These are phyloP conservation scores for Acanthurus tractus DNA, from an alignment of 2,797 vertebrate genomes.

Conservation along the genomic window DNA sequence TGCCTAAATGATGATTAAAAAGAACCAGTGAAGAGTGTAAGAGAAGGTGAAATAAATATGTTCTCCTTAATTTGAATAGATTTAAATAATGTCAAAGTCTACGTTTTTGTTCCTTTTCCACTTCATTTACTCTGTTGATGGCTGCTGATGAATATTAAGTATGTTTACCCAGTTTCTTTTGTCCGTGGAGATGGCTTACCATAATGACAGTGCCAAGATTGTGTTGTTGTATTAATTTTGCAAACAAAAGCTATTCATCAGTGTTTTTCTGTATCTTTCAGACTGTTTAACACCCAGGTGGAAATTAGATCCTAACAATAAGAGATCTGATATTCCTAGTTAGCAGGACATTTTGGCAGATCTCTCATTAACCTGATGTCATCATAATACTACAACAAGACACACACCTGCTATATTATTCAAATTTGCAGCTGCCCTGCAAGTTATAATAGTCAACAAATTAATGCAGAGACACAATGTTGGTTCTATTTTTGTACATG, in stretches of 20 bases:
- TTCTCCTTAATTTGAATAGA: constrained; percentile 77
- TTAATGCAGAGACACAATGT: background rate
- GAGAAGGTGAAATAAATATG: constrained; percentile 82
- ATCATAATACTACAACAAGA: constrained; percentile 45
- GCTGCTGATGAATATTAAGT: constrained; percentile 85
- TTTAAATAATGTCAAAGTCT: constrained; percentile 78
- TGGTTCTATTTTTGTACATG: background rate
- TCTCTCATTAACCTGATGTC: constrained; percentile 73
- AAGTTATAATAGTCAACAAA: constrained; percentile 20
- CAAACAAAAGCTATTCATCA: constrained; percentile 84
- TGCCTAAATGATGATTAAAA: constrained; percentile 76
- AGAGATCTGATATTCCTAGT: constrained; percentile 56
- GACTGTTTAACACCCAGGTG: constrained; percentile 73
- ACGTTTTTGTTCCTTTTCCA: constrained; percentile 71
- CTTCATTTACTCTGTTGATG: constrained; percentile 74
- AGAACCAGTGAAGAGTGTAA: constrained; percentile 59
- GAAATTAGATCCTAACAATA: constrained; percentile 70
- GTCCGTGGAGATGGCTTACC: constrained; percentile 69
- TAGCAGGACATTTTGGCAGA: constrained; percentile 54
- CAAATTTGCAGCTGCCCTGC: constrained; percentile 12
- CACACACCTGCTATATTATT: constrained; percentile 27
- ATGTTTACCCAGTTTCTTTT: constrained; percentile 79
- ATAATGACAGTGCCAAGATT: constrained; percentile 77
- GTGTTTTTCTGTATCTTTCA: constrained; percentile 68
- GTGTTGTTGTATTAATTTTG: constrained; percentile 80